Evolutionary conservation across 2,888 invertebrate species (phyloP), one percentile per base, ranked within the genome.

Genomic region (Myopa tessellatipennis): DNA sequence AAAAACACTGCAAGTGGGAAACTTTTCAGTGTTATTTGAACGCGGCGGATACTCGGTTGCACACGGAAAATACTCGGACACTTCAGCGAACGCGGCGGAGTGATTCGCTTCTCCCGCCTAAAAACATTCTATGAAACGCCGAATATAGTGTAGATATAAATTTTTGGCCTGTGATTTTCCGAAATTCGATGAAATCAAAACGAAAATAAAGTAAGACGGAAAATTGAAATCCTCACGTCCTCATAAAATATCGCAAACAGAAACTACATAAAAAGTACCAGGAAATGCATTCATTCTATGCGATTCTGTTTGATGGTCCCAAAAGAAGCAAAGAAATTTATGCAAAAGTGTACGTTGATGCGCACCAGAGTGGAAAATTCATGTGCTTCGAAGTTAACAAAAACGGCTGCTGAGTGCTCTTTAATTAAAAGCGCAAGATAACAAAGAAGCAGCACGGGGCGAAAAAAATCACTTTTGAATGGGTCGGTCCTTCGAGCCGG

Each of bases 101-200:
- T 69, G 34, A 34, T 4, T 12, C 12, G 40, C 34, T 68, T 75
- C 75, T 69, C 75, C 75, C 75, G 75, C 75, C 69, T 69, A 75
- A 75, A 75, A 75, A 60, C 69, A 69, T 69, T 60, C 60, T 34
- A 68, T 69, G 60, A 52, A 60, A 69, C 58, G 38, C 45, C 14
- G 34, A 69, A 70, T 71, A 73, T n/a, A 71, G 77, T 73, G 50
- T 73, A 77, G 60, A 77, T 68, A 77, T 67, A 77, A 73, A 40
- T 36, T 77, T 61, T 60, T 16, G 14, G 50, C 55, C 3, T 45
- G 58, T 60, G 45, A 26, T 68, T 75, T 50, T 34, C 60, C 61
- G 45, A 68, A 58, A 3, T n/a, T 34, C 18, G 34, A 2, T 26
- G 12, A 6, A 18, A 52, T 34, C 14, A 50, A 74, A 74, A 74